Conservation (phyloP, 1,140 invertebrate genomes). For the Riptortus pedestris region DNA sequence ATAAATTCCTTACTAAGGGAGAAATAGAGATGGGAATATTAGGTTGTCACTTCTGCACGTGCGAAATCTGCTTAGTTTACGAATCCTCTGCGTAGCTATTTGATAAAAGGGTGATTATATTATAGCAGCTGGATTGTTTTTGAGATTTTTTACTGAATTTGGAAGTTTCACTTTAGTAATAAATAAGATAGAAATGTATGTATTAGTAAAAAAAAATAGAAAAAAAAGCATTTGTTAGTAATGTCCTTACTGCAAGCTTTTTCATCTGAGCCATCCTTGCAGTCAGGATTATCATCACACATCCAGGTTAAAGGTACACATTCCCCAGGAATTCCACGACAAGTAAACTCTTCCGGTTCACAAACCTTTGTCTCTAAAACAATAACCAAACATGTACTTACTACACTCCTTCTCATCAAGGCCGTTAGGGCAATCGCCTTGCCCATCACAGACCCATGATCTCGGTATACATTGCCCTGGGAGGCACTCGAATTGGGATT, state of each 20-base stretch:
- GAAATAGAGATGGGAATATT: too few species aligned
- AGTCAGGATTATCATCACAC: conserved; percentile 56
- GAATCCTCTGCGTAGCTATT: too few species aligned
- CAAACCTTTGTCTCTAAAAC: conserved; percentile 64
- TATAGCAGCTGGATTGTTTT: too few species aligned
- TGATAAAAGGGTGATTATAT: too few species aligned
- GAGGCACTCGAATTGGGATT: conserved; percentile 15
- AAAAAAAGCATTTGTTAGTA: too few species aligned
- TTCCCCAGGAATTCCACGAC: conserved; percentile 58
- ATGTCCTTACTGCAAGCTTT: conserved; percentile 76
- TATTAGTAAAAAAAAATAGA: too few species aligned
- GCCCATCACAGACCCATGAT: conserved; percentile 63
- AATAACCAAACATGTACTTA: conserved; percentile 29
- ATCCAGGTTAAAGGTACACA: conserved; percentile 31
- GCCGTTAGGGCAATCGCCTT: conserved; percentile 55
- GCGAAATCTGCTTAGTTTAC: too few species aligned
- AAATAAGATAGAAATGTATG: too few species aligned
- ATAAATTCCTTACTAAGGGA: too few species aligned
- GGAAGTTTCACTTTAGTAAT: too few species aligned
- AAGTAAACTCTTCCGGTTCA: conserved; percentile 75
- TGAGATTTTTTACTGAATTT: too few species aligned
- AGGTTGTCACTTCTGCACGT: too few species aligned
- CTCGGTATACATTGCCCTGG: conserved; percentile 58
- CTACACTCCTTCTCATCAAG: conserved; percentile 40
- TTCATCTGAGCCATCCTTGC: conserved; percentile 51